Evolutionary conservation across 2,113 vertebrate genomes (phyloP).

Genomic region (Erinaceus europaeus): DNA sequence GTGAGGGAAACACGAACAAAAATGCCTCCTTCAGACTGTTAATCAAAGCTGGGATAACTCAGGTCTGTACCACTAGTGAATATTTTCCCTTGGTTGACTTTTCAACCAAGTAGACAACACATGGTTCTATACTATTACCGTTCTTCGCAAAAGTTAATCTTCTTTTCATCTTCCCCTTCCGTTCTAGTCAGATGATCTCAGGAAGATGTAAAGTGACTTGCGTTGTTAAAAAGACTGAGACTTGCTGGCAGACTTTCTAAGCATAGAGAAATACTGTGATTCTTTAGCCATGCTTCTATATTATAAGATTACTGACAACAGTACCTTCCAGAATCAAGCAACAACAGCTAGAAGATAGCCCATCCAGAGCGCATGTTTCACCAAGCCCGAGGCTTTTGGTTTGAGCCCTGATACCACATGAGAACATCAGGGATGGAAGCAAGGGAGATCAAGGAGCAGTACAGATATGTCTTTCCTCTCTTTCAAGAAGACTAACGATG

Average conservation of each 20-base stretch:
- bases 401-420: no score
- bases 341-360: no score
- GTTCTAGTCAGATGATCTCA: neutral
- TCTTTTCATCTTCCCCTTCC: neutral
- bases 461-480: no score
- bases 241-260: conserved; percentile 17
- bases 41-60: no score
- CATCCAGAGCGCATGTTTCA: no score
- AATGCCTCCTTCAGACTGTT: neutral
- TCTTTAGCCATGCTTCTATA: conserved; percentile 9
- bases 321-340: conserved; percentile 36
- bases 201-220: neutral
- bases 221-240: neutral
- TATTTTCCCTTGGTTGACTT: neutral
- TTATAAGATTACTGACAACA: conserved; percentile 45
- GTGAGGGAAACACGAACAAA: neutral
- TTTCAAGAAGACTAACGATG: no score
- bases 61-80: no score
- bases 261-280: conserved; percentile 22
- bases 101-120: neutral
- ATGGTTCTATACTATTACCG: neutral
- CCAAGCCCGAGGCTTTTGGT: no score
- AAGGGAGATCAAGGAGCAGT: no score
- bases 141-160: neutral
- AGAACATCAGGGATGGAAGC: no score